Conservation (phyloP, 1,140 invertebrate genomes). For the Cotesia typhae region DNA sequence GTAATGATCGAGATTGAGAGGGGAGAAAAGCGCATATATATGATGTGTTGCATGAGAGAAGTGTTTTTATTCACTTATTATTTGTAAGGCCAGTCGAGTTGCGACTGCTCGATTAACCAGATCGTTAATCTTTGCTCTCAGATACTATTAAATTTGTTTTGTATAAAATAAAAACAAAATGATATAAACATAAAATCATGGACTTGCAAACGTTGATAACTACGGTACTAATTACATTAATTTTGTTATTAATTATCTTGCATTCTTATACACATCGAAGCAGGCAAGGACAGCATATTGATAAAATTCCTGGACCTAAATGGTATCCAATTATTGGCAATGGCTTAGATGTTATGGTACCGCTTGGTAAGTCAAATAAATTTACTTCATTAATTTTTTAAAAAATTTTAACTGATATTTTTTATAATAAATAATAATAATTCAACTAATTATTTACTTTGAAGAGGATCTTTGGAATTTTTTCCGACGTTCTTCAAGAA, state of each 20-base stretch:
- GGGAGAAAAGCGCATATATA: too few relatives aligned
- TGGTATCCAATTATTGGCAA: slow-evolving; percentile 47
- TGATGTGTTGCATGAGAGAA: too few relatives aligned
- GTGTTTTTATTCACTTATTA: too few relatives aligned
- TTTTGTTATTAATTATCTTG: slow-evolving; percentile 13
- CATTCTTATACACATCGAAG: slow-evolving; percentile 34
- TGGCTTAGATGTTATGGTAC: slow-evolving; percentile 26
- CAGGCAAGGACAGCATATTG: slow-evolving; percentile 32
- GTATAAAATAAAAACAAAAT: background rate
- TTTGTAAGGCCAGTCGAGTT: too few relatives aligned
- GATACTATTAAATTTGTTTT: slow-evolving; percentile 16
- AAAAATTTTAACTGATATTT: background rate
- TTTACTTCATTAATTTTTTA: background rate
- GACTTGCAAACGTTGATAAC: slow-evolving; percentile 17
- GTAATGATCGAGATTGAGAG: too few relatives aligned
- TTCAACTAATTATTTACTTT: background rate
- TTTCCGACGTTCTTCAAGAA: slow-evolving; percentile 34
- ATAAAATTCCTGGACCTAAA: slow-evolving; percentile 46
- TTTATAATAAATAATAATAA: background rate
- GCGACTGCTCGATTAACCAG: too few relatives aligned
- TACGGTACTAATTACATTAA: background rate
- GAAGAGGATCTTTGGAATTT: slow-evolving; percentile 43
- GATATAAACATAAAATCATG: slow-evolving; percentile 10
- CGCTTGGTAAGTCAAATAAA: slow-evolving; percentile 34
- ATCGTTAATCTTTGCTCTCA: too few relatives aligned